phyloP scores from a whole-genome alignment of 2,113 vertebrate genomes.

The Ascaphus truei region DNA sequence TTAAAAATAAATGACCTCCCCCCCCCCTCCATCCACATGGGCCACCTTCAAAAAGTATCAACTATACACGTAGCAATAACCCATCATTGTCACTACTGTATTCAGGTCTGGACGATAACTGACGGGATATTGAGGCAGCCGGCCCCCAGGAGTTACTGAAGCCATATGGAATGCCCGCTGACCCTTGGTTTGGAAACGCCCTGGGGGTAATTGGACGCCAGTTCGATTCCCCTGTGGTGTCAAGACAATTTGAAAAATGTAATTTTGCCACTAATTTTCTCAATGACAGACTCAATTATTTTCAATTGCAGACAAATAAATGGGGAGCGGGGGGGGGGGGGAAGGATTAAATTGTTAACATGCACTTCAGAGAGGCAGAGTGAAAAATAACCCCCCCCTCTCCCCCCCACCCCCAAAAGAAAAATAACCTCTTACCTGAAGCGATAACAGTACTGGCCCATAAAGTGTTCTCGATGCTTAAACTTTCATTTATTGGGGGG shows the following conservation, averaged over 20 bases:
- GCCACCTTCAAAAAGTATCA: no score
- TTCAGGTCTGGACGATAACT: no score
- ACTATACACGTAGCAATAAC: no score
- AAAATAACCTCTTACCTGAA: conserved; percentile 81
- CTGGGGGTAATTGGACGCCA: conserved; percentile 41
- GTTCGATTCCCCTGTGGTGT: conserved; percentile 42
- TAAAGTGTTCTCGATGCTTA: conserved; percentile 94
- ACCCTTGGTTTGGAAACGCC: conserved; percentile 45
- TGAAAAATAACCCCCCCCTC: no score
- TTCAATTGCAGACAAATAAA: conserved; percentile 49
- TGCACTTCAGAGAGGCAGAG: conserved; percentile 33
- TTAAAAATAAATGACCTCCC: no score
- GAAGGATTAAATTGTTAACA: conserved; percentile 62
- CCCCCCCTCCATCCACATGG: no score
- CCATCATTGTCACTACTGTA: no score
- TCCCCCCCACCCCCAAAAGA: no score
- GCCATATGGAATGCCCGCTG: no score
- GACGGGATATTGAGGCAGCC: no score
- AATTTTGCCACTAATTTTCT: conserved; percentile 52
- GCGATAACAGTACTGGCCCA: conserved; percentile 96
- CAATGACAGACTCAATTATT: conserved; percentile 54
- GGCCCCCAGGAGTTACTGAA: no score
- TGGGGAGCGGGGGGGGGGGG: no score
- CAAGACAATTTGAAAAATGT: conserved; percentile 45
- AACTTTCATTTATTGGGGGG: conserved; percentile 88